A percentile compares a stretch with the other conserved stretches of the same genome.
phyloP scores from a whole-genome alignment of 2,888 invertebrate species.

The Uloborus plumipes region DNA sequence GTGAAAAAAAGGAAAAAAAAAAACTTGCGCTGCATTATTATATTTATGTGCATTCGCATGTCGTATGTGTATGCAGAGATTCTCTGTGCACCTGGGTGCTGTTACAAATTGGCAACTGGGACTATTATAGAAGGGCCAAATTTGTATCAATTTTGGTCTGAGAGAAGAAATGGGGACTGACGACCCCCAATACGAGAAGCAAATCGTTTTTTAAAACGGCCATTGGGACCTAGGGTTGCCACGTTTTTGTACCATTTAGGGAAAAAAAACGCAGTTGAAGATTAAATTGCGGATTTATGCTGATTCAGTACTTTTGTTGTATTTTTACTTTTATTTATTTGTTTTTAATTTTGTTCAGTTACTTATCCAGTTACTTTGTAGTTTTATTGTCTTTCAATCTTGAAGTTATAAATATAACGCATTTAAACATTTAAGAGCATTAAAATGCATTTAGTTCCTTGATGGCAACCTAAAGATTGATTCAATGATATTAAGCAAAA shows the following conservation, averaged over 20 bases:
- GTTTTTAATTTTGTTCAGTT: too few relatives aligned
- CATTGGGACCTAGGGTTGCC: conserved; percentile 30
- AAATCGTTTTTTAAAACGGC: conserved; percentile 30
- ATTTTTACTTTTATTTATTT: too few relatives aligned
- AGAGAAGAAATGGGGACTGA: conserved; percentile 11
- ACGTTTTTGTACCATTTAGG: conserved; percentile 2
- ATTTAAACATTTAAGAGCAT: too few relatives aligned
- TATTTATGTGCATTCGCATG: conserved; percentile 48
- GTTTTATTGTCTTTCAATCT: too few relatives aligned
- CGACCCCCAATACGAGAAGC: conserved; percentile 12
- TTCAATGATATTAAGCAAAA: too few relatives aligned
- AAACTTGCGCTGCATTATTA: conserved; percentile 1
- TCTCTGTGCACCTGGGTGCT: conserved; percentile 54
- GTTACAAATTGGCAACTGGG: conserved; percentile 56
- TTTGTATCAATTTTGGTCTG: conserved; percentile 61
- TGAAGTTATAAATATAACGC: too few relatives aligned
- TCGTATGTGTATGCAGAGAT: conserved; percentile 38
- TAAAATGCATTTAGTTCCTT: too few relatives aligned
- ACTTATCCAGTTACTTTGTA: too few relatives aligned
- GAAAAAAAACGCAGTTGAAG: neutral
- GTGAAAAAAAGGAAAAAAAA: conserved; percentile 25
- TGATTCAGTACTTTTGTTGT: too few relatives aligned
- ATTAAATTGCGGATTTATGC: neutral
- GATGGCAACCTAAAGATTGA: too few relatives aligned
- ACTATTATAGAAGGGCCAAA: conserved; percentile 57